Conservation (phyloP, 2,888 invertebrate species). For the Emmelina monodactyla region DNA sequence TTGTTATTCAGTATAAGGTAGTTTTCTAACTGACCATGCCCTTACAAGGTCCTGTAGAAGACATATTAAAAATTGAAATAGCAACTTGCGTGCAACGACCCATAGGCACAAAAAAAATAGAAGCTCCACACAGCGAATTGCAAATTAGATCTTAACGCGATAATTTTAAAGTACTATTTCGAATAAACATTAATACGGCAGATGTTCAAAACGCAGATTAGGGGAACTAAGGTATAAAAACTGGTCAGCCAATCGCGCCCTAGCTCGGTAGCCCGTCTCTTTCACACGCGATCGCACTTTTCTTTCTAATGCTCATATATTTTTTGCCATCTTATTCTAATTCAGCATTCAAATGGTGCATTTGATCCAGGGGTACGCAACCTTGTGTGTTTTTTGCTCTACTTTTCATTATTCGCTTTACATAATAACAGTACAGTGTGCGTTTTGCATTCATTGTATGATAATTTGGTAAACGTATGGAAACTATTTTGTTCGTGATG, state of each 20-base stretch:
- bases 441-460: no score
- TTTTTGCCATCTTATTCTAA: slow-evolving; percentile 64
- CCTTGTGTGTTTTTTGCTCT: slow-evolving; percentile 23
- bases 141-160: slow-evolving; percentile 48
- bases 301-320: slow-evolving; percentile 63
- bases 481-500: no score
- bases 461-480: no score
- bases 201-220: slow-evolving; percentile 64
- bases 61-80: slow-evolving; percentile 52
- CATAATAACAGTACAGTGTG: no score
- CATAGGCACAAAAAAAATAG: slow-evolving; percentile 40
- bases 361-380: slow-evolving; percentile 51
- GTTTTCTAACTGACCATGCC: slow-evolving; percentile 21
- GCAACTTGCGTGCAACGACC: slow-evolving; percentile 50
- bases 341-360: slow-evolving; percentile 58
- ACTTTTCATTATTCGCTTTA: no score
- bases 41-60: slow-evolving; percentile 41
- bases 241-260: slow-evolving; percentile 54
- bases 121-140: slow-evolving; percentile 28
- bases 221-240: slow-evolving; percentile 66
- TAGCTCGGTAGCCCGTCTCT: slow-evolving; percentile 31
- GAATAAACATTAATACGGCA: slow-evolving; percentile 54
- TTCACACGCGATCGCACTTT: slow-evolving; percentile 31
- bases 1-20: slow-evolving; percentile 28
- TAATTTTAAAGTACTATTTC: slow-evolving; percentile 58